Percentiles rank a stretch among this genome's conserved stretches.
phyloP scores from a whole-genome alignment of 2,113 vertebrate genomes.

The Heterochromis multidens region DNA sequence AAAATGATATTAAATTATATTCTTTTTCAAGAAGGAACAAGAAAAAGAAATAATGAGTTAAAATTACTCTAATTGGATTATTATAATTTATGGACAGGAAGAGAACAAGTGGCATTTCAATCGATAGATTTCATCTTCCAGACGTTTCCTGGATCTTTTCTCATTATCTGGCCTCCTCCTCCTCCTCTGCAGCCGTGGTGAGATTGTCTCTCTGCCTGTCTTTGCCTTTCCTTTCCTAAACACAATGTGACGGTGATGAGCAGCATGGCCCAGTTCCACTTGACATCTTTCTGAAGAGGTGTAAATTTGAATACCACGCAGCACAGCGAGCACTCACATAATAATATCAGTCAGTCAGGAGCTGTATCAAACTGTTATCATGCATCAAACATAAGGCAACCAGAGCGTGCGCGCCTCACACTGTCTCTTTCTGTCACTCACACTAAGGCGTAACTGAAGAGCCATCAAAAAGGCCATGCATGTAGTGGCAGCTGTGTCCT shows the following conservation, averaged over 20 bases:
- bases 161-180: constrained; percentile 2
- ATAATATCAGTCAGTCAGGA: constrained; percentile 14
- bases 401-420: not conserved
- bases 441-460: not conserved
- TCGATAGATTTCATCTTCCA: not conserved
- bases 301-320: constrained; percentile 29
- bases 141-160: not conserved
- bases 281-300: constrained; percentile 45
- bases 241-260: constrained; percentile 19
- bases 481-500: not conserved
- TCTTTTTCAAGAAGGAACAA: not conserved
- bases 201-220: not conserved
- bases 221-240: not conserved
- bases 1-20: too few species aligned
- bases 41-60: not conserved
- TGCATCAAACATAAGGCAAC: not conserved
- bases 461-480: not conserved
- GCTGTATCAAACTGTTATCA: constrained; percentile 17
- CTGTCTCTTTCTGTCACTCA: not conserved
- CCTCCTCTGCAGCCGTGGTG: not conserved
- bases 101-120: not conserved
- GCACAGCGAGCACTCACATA: not conserved
- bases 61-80: not conserved
- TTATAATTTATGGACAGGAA: not conserved
- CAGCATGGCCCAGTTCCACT: not conserved